Conservation (phyloP, 2,888 invertebrate genomes). For the Phorcus lineatus region DNA sequence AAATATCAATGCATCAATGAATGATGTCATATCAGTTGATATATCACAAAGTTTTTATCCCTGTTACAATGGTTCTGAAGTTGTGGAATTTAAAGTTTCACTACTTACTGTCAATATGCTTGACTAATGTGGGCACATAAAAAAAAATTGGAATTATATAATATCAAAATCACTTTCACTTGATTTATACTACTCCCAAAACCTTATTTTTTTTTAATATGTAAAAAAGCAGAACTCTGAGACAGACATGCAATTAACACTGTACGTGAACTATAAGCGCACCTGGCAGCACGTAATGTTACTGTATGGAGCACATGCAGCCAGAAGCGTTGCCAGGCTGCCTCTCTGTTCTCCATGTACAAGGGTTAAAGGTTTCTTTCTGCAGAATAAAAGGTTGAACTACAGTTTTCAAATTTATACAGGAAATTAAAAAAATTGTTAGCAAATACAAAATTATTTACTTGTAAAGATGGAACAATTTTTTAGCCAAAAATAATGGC, state of each 20-base stretch:
- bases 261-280: background rate
- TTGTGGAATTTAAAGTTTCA: too few relatives aligned
- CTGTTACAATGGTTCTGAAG: too few relatives aligned
- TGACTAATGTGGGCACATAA: too few relatives aligned
- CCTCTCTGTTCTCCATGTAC: constrained; percentile 84
- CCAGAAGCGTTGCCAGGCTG: constrained; percentile 79
- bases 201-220: too few relatives aligned
- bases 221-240: too few relatives aligned
- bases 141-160: too few relatives aligned
- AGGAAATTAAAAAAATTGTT: background rate
- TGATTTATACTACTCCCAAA: too few relatives aligned
- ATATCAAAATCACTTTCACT: too few relatives aligned
- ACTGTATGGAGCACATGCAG: constrained; percentile 61
- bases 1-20: too few relatives aligned
- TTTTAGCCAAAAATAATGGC: background rate
- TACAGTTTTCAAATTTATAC: background rate
- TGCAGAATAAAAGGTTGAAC: constrained; percentile 35
- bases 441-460: background rate
- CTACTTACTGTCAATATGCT: too few relatives aligned
- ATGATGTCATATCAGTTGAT: too few relatives aligned
- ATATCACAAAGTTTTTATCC: too few relatives aligned
- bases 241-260: background rate
- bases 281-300: constrained; percentile 74
- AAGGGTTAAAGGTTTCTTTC: constrained; percentile 79
- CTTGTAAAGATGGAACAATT: background rate